Percentiles rank a stretch among this genome's conserved stretches.
phyloP scores from a whole-genome alignment of 2,888 invertebrate genomes.

The Drosophila paramelanica region DNA sequence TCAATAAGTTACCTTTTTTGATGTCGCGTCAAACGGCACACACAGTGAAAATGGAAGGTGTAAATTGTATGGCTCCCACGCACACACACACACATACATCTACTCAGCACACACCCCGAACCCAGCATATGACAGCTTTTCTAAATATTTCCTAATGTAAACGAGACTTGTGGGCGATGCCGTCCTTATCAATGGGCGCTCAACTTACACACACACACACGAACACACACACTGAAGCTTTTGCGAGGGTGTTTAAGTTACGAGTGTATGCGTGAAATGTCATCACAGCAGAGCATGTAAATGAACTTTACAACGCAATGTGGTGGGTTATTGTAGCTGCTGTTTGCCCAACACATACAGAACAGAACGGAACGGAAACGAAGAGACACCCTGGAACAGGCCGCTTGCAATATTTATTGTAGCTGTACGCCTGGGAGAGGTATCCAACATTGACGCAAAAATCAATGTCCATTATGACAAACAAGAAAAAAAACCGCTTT shows the following conservation, averaged over 20 bases:
- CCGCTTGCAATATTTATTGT: conserved; percentile 35
- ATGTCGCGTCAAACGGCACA: conserved; percentile 34
- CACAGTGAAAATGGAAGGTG: conserved; percentile 33
- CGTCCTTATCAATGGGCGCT: conserved; percentile 73
- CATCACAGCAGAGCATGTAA: conserved; percentile 78
- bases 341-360: conserved; percentile 57
- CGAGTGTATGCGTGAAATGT: conserved; percentile 64
- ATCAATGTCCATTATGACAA: conserved; percentile 71
- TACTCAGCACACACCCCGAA: conserved; percentile 5
- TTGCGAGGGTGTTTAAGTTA: conserved; percentile 40
- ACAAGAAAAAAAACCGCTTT: conserved; percentile 1
- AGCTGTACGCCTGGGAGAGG: conserved; percentile 11
- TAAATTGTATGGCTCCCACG: conserved; percentile 22
- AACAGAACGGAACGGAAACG: conserved; percentile 7
- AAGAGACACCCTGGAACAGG: conserved; percentile 52
- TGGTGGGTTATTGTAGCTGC: conserved; percentile 48
- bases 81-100: conserved; percentile 1
- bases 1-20: conserved; percentile 71
- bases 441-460: conserved; percentile 60
- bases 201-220: conserved; percentile 34
- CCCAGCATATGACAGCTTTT: conserved; percentile 55
- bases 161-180: conserved; percentile 55
- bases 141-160: conserved; percentile 73
- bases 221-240: conserved; percentile 18
- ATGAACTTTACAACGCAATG: conserved; percentile 77